A percentile compares a stretch with the other conserved stretches of the same genome.
Conservation (phyloP, 2,888 invertebrate genomes). For the Lasioglossum oenotherae region DNA sequence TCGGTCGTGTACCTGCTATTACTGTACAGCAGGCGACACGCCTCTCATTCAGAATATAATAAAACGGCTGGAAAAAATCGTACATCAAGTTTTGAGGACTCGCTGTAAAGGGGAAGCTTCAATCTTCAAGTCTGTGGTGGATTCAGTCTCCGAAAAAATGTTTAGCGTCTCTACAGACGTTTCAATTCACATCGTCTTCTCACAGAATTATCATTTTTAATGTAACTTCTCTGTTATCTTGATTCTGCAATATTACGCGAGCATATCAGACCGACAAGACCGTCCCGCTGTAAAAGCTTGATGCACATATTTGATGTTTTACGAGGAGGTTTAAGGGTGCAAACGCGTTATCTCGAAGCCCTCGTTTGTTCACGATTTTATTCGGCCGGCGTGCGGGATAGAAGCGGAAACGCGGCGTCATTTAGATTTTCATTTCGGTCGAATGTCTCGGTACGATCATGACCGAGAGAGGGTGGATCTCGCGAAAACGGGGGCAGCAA, state of each 20-base stretch:
- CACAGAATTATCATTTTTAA: background rate
- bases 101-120: background rate
- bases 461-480: background rate
- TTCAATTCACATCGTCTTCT: background rate
- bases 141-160: background rate
- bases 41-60: background rate
- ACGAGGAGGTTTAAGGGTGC: background rate
- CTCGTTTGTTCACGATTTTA: background rate
- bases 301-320: background rate
- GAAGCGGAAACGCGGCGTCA: constrained; percentile 11
- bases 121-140: background rate
- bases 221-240: background rate
- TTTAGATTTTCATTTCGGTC: constrained; percentile 26
- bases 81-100: background rate
- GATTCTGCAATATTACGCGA: background rate
- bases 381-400: background rate
- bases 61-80: background rate
- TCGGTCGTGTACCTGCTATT: background rate
- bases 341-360: background rate
- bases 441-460: constrained; percentile 34
- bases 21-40: background rate
- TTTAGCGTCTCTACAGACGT: background rate
- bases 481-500: constrained; percentile 8
- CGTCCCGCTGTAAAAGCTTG: background rate
- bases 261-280: background rate